phyloP scores from a whole-genome alignment of 2,797 vertebrate species.

The Helarctos malayanus region DNA sequence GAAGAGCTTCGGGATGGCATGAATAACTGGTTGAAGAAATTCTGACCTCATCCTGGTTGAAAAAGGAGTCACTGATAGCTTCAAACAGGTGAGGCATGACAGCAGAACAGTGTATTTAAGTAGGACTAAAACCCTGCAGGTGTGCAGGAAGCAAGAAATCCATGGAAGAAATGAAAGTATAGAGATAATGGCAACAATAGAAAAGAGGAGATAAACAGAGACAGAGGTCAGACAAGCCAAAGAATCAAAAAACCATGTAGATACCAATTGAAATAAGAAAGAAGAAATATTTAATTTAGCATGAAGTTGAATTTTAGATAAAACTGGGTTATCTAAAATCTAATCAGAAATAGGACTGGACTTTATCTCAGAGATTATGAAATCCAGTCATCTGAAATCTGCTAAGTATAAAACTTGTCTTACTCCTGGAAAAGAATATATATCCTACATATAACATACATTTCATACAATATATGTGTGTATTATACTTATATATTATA shows the following conservation, averaged over 20 bases:
- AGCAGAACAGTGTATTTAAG: not conserved
- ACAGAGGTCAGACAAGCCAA: not conserved
- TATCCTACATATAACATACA: not conserved
- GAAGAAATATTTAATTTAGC: not conserved
- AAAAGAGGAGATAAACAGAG: not conserved
- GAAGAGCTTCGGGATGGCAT: not conserved
- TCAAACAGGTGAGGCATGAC: not conserved
- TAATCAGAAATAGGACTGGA: not conserved
- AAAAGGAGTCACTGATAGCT: not conserved
- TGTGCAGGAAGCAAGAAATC: not conserved
- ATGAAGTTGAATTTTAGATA: not conserved
- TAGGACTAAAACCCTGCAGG: no score
- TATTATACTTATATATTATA: not conserved
- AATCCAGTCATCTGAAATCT: not conserved
- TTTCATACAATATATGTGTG: not conserved
- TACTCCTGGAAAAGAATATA: not conserved
- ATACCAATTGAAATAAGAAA: not conserved
- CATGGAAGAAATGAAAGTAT: not conserved
- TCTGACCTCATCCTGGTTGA: not conserved
- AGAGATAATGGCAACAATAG: not conserved
- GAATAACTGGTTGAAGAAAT: not conserved
- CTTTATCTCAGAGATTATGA: not conserved
- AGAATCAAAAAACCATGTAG: not conserved
- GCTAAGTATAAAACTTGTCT: not conserved
- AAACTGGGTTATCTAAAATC: not conserved